These are phyloP conservation scores for Myodes glareolus DNA, from an alignment of 2,113 vertebrate genomes.

Conservation along the genomic window DNA sequence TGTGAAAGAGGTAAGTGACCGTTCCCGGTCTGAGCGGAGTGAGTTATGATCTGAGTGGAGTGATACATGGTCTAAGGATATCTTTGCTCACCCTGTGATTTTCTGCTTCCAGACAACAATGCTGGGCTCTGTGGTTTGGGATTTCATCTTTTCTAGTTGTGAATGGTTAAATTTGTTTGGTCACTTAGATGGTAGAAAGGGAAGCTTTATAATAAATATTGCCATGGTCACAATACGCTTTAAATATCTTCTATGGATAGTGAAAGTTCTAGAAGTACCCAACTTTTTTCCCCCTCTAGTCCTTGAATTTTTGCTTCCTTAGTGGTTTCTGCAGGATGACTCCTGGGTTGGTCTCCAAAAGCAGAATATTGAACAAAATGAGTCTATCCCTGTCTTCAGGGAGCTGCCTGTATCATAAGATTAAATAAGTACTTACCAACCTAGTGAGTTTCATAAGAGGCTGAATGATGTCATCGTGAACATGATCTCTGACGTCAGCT, in stretches of 20 bases:
- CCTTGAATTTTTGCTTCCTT: background rate
- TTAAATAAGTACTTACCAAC: background rate
- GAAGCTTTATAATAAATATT: background rate
- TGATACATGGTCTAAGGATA: background rate
- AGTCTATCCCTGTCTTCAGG: background rate
- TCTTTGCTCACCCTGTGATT: background rate
- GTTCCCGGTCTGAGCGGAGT: background rate
- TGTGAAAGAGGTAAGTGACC: constrained; percentile 93
- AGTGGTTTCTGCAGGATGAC: background rate
- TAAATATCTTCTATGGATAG: background rate
- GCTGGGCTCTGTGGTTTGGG: background rate
- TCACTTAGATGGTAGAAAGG: background rate
- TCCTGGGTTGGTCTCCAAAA: background rate
- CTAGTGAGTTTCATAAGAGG: background rate
- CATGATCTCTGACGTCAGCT: background rate
- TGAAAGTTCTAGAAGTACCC: background rate
- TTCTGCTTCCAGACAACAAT: background rate
- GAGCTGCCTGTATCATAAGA: background rate
- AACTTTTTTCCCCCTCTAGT: background rate
- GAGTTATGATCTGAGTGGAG: accelerated
- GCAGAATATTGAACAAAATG: background rate
- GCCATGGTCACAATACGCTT: background rate
- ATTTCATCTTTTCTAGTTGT: background rate
- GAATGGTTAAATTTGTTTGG: background rate
- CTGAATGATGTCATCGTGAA: background rate